These are phyloP conservation scores for Pyrrhia umbra DNA, from an alignment of 2,888 invertebrate species.

Conservation along the genomic window DNA sequence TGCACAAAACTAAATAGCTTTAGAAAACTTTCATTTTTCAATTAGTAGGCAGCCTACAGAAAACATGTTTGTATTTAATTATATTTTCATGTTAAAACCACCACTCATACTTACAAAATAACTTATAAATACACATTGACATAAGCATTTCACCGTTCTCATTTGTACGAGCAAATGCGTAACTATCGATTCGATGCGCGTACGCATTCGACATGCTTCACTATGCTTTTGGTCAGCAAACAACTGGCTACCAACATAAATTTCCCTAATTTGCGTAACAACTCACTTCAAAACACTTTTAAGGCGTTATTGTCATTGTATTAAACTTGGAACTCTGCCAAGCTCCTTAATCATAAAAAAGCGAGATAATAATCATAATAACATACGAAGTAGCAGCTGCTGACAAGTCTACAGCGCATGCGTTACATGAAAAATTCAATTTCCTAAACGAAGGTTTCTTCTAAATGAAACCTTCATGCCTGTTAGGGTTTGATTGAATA, in stretches of 20 bases:
- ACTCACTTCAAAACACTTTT: not conserved
- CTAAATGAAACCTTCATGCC: constrained; percentile 37
- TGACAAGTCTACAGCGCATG: constrained; percentile 15
- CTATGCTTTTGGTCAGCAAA: not conserved
- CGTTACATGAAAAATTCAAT: constrained; percentile 37
- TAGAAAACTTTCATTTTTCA: too few relatives aligned
- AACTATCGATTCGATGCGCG: constrained; percentile 39
- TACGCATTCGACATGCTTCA: constrained; percentile 5
- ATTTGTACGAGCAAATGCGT: constrained; percentile 39
- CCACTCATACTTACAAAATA: not conserved
- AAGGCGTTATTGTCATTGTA: not conserved
- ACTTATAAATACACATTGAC: not conserved
- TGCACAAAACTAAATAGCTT: too few relatives aligned
- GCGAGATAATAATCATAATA: constrained; percentile 23
- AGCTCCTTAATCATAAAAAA: constrained; percentile 18
- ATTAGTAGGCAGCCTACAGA: too few relatives aligned
- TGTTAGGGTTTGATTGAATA: constrained; percentile 23
- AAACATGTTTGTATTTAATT: too few relatives aligned
- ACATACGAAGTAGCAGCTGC: constrained; percentile 14
- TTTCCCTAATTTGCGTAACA: not conserved
- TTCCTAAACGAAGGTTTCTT: constrained; percentile 12
- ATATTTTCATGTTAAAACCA: not conserved
- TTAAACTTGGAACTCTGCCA: constrained; percentile 39
- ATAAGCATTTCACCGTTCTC: constrained; percentile 2
- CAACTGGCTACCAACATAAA: constrained; percentile 1